These are phyloP conservation scores for Amiota communis DNA, from an alignment of 2,888 invertebrate species.

Conservation along the genomic window DNA sequence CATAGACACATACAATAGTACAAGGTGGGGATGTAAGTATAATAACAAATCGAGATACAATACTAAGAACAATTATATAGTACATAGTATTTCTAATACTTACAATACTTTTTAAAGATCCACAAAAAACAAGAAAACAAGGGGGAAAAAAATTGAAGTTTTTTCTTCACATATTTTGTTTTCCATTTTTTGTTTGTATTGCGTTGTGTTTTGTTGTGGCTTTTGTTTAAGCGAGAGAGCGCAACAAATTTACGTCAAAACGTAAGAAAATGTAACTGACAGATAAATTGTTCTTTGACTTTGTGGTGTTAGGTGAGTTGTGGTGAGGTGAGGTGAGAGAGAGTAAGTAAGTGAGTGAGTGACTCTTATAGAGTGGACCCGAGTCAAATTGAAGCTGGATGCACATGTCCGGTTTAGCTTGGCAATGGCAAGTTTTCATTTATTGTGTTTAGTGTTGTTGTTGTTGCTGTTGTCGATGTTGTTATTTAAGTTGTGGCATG, in stretches of 20 bases:
- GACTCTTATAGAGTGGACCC: neutral
- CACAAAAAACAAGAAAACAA: conserved; percentile 19
- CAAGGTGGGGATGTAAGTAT: too few relatives aligned
- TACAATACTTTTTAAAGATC: too few relatives aligned
- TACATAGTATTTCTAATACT: too few relatives aligned
- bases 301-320: conserved; percentile 37
- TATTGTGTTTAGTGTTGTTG: conserved; percentile 10
- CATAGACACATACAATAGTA: too few relatives aligned
- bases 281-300: conserved; percentile 58
- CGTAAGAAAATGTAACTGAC: conserved; percentile 50
- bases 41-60: too few relatives aligned
- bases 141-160: neutral
- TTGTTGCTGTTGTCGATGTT: neutral
- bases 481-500: conserved; percentile 53
- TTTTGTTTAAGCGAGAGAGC: neutral
- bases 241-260: conserved; percentile 27
- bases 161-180: neutral
- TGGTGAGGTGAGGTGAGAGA: neutral
- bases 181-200: neutral
- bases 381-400: neutral
- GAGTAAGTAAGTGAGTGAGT: conserved; percentile 11
- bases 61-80: too few relatives aligned
- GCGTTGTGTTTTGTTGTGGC: neutral
- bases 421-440: conserved; percentile 62
- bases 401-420: conserved; percentile 36